Percentiles rank a stretch among this genome's conserved stretches.
These are phyloP conservation scores for Heterohyrax brucei DNA, from an alignment of 2,797 vertebrate genomes.

Conservation along the genomic window DNA sequence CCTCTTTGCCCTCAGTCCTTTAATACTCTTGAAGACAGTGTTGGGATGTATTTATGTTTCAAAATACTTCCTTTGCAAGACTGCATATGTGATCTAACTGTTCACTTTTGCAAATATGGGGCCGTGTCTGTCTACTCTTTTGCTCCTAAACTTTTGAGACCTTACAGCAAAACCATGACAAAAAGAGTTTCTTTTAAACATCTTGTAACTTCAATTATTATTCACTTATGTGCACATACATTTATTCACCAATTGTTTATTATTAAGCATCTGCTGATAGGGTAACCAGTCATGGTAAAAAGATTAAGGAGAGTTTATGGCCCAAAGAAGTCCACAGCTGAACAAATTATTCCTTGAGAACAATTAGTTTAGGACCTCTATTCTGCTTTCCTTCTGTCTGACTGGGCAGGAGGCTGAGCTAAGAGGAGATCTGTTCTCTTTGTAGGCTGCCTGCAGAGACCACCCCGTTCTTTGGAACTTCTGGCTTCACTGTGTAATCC, in stretches of 20 bases:
- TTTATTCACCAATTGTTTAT: not conserved
- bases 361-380: not conserved
- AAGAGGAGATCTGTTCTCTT: not conserved
- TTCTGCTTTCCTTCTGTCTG: not conserved
- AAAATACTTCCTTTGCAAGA: not conserved
- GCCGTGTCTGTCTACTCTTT: not conserved
- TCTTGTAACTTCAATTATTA: not conserved
- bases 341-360: not conserved
- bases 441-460: not conserved
- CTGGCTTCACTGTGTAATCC: not conserved
- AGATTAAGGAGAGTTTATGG: slow-evolving; percentile 8
- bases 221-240: not conserved
- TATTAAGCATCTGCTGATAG: not conserved
- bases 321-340: not conserved
- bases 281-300: not conserved
- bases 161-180: not conserved
- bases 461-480: not conserved
- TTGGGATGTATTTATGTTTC: not conserved
- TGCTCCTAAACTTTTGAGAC: not conserved
- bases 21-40: not conserved
- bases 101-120: not conserved
- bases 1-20: not conserved
- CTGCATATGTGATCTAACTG: not conserved
- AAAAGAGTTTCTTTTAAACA: not conserved
- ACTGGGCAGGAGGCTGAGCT: not conserved